Evolutionary conservation across 53 echinoderm and acorn worm species (phyloP), one percentile per base, ranked within the genome.

Genomic region (Henricia sp.): DNA sequence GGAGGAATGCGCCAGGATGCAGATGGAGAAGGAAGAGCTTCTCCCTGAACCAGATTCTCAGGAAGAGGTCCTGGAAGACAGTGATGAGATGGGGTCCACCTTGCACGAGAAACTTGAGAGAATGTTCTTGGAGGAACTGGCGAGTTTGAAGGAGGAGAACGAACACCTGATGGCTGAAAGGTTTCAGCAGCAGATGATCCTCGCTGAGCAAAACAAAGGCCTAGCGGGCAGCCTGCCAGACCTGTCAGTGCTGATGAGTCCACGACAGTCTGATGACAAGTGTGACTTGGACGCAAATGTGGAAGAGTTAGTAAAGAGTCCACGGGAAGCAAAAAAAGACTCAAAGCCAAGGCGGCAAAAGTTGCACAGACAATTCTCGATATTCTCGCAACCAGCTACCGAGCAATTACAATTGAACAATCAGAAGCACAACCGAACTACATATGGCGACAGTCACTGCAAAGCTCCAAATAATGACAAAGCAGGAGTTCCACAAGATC

Each of bases 1-100:
- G 38, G 63, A 80, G 64, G 42, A 80, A 44, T 80, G 80, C 80
- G 64, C 43, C 65, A 62, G 35, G 63, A 80, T 80, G 80, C 63
- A 80, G 50, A 46, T 63, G 42, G 80, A 80, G 64, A 80, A 80
- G 35, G 80, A 80, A 24, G 63, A 41, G 20, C 80, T 80, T 12
- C 80, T 80, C 19, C 19, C 24, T 29, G 80, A 80, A 43, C 64
- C 80, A 4, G n/a, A n/a, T n/a, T n/a, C n/a, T n/a, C 26, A 42
- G 1, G 76, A 57, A 14, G 76, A 51, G 19, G 12, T 32, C 52
- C 20, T 28, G 19, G 70, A 26, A 24, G 73, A 38, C 25, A 23
- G 38, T 26, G 73, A 35, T 35, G 73, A 43, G n/a, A 51, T 23
- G 62, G 10, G 13, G 19, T 76, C 76, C 6, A 16, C 58, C 29